These are phyloP conservation scores for Serripes groenlandicus DNA, from an alignment of 2,888 invertebrate genomes.

Conservation along the genomic window DNA sequence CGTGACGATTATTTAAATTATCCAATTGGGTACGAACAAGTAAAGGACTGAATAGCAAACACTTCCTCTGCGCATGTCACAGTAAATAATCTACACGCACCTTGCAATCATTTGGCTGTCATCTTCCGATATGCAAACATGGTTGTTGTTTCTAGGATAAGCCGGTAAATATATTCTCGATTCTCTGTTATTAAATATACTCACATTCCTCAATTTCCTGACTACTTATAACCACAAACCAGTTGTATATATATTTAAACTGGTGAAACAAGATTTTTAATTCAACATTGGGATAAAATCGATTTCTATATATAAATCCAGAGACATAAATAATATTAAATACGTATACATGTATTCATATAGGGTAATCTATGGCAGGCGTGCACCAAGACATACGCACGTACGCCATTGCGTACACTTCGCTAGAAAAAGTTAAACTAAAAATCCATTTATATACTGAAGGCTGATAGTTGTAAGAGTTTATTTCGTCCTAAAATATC, in stretches of 20 bases:
- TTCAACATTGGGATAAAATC: not conserved
- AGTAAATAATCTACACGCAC: not conserved
- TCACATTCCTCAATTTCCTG: not conserved
- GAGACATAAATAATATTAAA: too few species aligned
- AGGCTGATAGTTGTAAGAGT: too few species aligned
- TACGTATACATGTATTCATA: too few species aligned
- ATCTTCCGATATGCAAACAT: constrained; percentile 19
- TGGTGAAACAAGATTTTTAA: too few species aligned
- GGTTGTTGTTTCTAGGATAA: not conserved
- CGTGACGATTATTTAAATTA: not conserved
- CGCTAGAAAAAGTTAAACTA: too few species aligned
- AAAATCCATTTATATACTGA: too few species aligned
- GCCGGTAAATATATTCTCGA: not conserved
- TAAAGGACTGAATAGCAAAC: not conserved
- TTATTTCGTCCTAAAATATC: not conserved
- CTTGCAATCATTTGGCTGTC: constrained; percentile 12
- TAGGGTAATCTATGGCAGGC: too few species aligned
- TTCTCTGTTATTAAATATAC: not conserved
- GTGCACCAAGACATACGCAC: too few species aligned
- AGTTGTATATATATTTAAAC: too few species aligned
- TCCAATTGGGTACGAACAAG: not conserved
- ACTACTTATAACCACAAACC: not conserved
- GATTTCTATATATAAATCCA: not conserved
- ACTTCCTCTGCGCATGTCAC: constrained; percentile 9
- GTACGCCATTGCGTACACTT: too few species aligned